Base-by-base conservation (phyloP, 2,113 vertebrate genomes). In the Elachura formosa region DNA sequence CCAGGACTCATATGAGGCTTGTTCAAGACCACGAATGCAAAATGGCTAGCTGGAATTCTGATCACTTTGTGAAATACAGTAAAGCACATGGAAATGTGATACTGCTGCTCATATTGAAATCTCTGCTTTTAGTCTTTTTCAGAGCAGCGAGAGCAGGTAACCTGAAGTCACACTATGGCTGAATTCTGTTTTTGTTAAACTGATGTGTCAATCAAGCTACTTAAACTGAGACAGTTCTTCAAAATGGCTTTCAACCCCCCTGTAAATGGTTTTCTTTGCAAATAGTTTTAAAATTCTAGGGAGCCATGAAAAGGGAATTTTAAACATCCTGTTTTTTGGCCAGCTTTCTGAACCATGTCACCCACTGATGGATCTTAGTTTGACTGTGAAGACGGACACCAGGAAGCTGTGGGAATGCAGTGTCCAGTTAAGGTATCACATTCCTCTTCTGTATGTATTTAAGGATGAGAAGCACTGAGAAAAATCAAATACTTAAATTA, bases 121-220 rank as follows among this genome's bases (percentile, higher is more conserved):
- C 52, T 74, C 59, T 81, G 34, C 83, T 90, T 88, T 84, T 74
- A 94, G 94, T 46, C 43, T 40, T 73, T 84, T 90, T 66, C 76
- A 62, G 20, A 62, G 82, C 46, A 76, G 51, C 0, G 1, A 83
- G 29, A 69, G 23, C 0, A 0, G 66, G 88, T 86, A 76, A 88
- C 68, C 19, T 34, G 63, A 88, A 85, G 76, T 93, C 52, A 40
- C 64, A 21, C 56, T 28, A 81, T 0, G 1, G 34, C 52, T 74
- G 72, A 88, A 54, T 43, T 74, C 75, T 74, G 46, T 1, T 92
- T 93, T 90, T 59, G 59, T 84, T 86, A 62, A 74, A 46, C 61
- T 40, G 79, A 1, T 1, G 26, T 74, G 89, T 87, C 89, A 87
- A 33, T 87, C 95, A 87, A 61, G 45, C 38, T 66, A 45, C 66